Evolutionary conservation across 2,797 vertebrate genomes (phyloP), one percentile per base, ranked within the genome.

Genomic region (Falco biarmicus): DNA sequence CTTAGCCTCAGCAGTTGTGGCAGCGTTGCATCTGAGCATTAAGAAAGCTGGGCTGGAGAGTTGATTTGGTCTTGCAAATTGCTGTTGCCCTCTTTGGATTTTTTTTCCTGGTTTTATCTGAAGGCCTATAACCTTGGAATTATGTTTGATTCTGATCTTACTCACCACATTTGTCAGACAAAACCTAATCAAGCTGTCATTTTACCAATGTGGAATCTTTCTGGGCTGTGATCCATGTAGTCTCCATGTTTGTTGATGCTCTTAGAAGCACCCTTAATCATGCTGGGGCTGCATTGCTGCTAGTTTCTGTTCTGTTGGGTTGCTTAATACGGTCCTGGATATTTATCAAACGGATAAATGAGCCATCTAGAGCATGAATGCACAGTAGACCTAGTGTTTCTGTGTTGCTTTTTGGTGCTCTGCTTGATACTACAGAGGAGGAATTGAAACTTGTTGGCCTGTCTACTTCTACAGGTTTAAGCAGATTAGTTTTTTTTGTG

Each of bases 171-270:
- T 95, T 83, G 61, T 97, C 92, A 97, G 87, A 76, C 53, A 84
- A 83, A 96, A 97, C 61, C 73, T 91, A 95, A 97, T 97, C 93
- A 96, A 96, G 79, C 79, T 96, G 95, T 96, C 95, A 95, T 88
- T 89, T 95, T 31, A 73, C 57, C 85, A 94, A 56, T 85, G 53
- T 86, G 73, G 89, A 93, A 86, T 93, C 78, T 89, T 97, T 84
- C 85, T 0, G 9, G 51, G 64, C 70, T 85, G 92, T 95, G 96
- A 97, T 95, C 95, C 96, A 95, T 95, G 79, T 48, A 84, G 81
- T n/a, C 54, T 83, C 59, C 70, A 56, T 8, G 0, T 92, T 86
- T 91, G 69, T 74, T 93, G 84, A 94, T 94, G 73, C 51, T 81
- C 63, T 95, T 93, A 57, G 29, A 89, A 80, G 37, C 15, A 53